Conservation (phyloP, 2,797 vertebrate genomes). For the Sebastes taczanowskii region DNA sequence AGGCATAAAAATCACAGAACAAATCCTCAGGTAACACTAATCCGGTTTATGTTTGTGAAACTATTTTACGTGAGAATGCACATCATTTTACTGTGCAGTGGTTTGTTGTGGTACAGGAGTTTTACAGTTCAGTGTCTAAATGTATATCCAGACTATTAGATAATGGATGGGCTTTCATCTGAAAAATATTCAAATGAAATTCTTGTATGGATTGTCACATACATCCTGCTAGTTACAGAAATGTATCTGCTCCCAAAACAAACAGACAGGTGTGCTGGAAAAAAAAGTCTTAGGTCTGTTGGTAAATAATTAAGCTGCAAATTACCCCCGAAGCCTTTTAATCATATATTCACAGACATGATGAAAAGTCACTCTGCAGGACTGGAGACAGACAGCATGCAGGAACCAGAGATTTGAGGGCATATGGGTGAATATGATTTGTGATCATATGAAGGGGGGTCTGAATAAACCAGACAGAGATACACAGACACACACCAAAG, state of each 20-base stretch:
- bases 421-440: slow-evolving; percentile 13
- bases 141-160: background rate
- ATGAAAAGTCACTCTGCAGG: slow-evolving; percentile 15
- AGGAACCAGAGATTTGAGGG: slow-evolving; percentile 1
- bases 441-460: background rate
- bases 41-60: background rate
- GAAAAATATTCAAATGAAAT: background rate
- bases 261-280: background rate
- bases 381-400: slow-evolving; percentile 10
- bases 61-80: background rate
- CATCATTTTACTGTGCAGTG: background rate
- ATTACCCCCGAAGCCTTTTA: slow-evolving; percentile 15
- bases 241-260: background rate
- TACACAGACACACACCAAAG: background rate
- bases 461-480: background rate
- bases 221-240: background rate
- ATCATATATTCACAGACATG: slow-evolving; percentile 9
- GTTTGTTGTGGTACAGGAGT: background rate
- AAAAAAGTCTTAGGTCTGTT: background rate
- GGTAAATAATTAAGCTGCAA: slow-evolving; percentile 23
- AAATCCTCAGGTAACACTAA: background rate
- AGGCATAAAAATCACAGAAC: background rate
- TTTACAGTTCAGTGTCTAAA: too few relatives aligned
- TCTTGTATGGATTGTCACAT: background rate
- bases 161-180: background rate